Base-by-base conservation (phyloP, 2,797 vertebrate genomes). In the Erpetoichthys calabaricus region DNA sequence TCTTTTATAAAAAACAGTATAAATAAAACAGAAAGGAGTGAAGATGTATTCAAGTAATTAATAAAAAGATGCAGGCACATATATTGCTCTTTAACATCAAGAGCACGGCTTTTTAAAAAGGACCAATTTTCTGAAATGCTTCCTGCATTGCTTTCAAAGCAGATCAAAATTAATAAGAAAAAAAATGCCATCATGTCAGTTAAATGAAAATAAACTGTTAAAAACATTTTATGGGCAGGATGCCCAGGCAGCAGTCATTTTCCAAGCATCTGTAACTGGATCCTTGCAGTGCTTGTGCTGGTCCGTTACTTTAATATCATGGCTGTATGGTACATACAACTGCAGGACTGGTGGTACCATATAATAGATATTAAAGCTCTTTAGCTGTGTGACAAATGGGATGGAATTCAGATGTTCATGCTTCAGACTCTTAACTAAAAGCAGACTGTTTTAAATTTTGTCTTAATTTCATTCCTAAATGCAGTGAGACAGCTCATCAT, bases 381-480 rank as follows among this genome's bases (percentile, higher is more conserved):
- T 73, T 64, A 68, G 63, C 67, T 65, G 64, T 72, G 74, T 56
- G 65, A 66, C 70, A 72, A 73, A 77, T 63, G 64, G 63, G 76
- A 70, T 77, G 67, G 68, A 71, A 77, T 71, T 63, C 69, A 77
- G 69, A 74, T 72, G 69, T 69, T 78, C 68, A 72, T 69, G 53
- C 59, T 57, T 61, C 59, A 9, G 56, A 62, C 74, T 76, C 46
- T 70, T 70, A 80, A 75, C 66, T 71, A 74, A 76, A 82, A 83
- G 68, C 73, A 79, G 70, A 71, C 79, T 61, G 44, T 71, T 76
- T 85, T 78, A 80, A 87, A 84, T 88, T 80, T 77, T 49, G 74
- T 82, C 79, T 86, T 76, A 78, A 86, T 86, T 86, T 85, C 62
- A 70, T 78, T 81, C 81, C 78, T 57, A 71, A 88, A 87, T 69